These are phyloP conservation scores for Staurois parvus DNA, from an alignment of 2,797 vertebrate genomes.

Conservation along the genomic window DNA sequence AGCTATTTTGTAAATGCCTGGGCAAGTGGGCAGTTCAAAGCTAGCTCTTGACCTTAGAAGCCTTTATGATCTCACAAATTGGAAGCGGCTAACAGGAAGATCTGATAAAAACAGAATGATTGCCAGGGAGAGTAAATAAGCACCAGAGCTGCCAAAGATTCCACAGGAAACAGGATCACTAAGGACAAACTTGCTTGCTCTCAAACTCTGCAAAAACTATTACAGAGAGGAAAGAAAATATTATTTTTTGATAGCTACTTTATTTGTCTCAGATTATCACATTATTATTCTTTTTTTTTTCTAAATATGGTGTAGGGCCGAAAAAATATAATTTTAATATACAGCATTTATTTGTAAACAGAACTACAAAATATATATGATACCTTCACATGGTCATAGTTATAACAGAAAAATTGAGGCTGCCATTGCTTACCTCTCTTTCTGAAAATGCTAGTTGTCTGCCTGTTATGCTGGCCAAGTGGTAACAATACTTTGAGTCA, in stretches of 20 bases:
- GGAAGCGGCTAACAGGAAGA: slow-evolving; percentile 25
- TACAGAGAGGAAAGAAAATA: slow-evolving; percentile 66
- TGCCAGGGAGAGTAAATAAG: slow-evolving; percentile 67
- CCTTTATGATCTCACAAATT: slow-evolving; percentile 55
- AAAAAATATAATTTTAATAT: neutral
- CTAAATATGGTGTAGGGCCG: neutral
- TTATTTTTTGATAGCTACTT: slow-evolving; percentile 42
- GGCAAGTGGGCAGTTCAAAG: slow-evolving; percentile 48
- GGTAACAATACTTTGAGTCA: no score
- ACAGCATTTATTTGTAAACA: neutral
- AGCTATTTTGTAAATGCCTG: slow-evolving; percentile 29
- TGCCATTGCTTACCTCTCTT: neutral
- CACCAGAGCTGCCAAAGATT: slow-evolving; percentile 61
- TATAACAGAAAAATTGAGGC: neutral
- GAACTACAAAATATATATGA: neutral
- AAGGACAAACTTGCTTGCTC: slow-evolving; percentile 60
- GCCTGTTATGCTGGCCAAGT: no score
- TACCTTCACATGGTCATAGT: neutral
- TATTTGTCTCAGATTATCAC: slow-evolving; percentile 27
- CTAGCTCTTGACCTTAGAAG: slow-evolving; percentile 66
- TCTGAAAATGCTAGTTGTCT: neutral
- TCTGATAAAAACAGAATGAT: slow-evolving; percentile 46
- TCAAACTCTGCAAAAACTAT: slow-evolving; percentile 62
- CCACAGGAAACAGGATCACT: slow-evolving; percentile 64
- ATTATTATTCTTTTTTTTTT: neutral